These are phyloP conservation scores for Oncorhynchus mykiss DNA, from an alignment of 2,113 vertebrate genomes.

Conservation along the genomic window DNA sequence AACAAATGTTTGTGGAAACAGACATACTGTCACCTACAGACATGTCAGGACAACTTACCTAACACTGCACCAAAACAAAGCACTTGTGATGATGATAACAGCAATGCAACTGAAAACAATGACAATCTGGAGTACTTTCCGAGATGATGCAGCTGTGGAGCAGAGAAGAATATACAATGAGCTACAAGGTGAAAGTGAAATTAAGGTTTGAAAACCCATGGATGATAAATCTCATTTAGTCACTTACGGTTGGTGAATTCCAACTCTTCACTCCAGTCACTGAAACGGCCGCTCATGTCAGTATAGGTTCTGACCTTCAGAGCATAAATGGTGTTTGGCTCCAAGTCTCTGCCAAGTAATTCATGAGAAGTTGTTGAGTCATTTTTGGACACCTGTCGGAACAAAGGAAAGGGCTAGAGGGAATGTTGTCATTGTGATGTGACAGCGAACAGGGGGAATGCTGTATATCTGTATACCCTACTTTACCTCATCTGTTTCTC, in stretches of 20 bases:
- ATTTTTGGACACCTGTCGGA: neutral
- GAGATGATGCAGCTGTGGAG: conserved; percentile 39
- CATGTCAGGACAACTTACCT: conserved; percentile 56
- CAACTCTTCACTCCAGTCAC: conserved; percentile 59
- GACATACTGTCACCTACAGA: neutral
- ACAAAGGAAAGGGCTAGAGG: neutral
- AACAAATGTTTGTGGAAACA: neutral
- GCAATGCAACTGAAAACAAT: conserved; percentile 32
- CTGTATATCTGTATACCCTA: neutral
- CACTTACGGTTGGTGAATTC: conserved; percentile 62
- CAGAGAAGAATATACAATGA: neutral
- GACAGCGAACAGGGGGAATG: neutral
- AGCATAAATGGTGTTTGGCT: conserved; percentile 45
- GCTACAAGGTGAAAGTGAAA: neutral
- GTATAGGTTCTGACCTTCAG: conserved; percentile 44
- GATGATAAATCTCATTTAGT: neutral
- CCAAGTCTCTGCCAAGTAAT: conserved; percentile 44
- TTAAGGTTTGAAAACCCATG: neutral
- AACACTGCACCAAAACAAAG: conserved; percentile 26
- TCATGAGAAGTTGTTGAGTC: neutral
- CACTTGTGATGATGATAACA: conserved; percentile 39
- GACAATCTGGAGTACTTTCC: rapidly evolving
- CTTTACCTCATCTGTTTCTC: conserved; percentile 33
- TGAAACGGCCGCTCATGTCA: rapidly evolving
- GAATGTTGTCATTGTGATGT: neutral